These are phyloP conservation scores for Gila orcuttii DNA, from an alignment of 2,113 vertebrate species.

Conservation along the genomic window DNA sequence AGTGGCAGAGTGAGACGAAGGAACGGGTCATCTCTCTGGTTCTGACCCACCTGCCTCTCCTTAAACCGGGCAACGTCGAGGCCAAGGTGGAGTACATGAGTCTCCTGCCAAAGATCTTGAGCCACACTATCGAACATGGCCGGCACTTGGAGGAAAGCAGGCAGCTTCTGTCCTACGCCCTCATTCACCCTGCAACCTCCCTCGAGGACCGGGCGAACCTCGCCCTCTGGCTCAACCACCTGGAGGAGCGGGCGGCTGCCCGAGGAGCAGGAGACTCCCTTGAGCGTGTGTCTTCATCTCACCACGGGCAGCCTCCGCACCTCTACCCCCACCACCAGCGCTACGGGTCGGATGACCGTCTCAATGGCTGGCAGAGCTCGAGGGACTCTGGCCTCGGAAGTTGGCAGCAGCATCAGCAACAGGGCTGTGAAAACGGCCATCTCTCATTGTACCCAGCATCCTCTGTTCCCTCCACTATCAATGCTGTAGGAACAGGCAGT, in stretches of 20 bases:
- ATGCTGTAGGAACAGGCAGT: constrained; percentile 90
- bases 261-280: constrained; percentile 86
- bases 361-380: constrained; percentile 96
- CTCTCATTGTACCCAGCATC: constrained; percentile 93
- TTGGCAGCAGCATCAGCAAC: constrained; percentile 85
- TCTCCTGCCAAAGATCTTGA: constrained; percentile 93
- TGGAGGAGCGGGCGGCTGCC: constrained; percentile 91
- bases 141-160: constrained; percentile 97
- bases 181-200: constrained; percentile 97
- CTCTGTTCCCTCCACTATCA: constrained; percentile 94
- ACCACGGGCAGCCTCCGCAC: constrained; percentile 80
- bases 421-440: constrained; percentile 93
- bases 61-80: constrained; percentile 94
- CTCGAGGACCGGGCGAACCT: constrained; percentile 92
- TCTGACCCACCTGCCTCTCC: constrained; percentile 92
- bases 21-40: constrained; percentile 94
- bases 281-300: constrained; percentile 83
- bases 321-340: constrained; percentile 95
- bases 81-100: constrained; percentile 98
- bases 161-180: constrained; percentile 95
- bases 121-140: constrained; percentile 95
- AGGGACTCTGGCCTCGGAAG: constrained; percentile 90
- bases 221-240: constrained; percentile 97
- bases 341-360: constrained; percentile 95
- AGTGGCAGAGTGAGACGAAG: constrained; percentile 96